These are phyloP conservation scores for Osmoderma eremita DNA, from an alignment of 2,888 invertebrate genomes.

Conservation along the genomic window DNA sequence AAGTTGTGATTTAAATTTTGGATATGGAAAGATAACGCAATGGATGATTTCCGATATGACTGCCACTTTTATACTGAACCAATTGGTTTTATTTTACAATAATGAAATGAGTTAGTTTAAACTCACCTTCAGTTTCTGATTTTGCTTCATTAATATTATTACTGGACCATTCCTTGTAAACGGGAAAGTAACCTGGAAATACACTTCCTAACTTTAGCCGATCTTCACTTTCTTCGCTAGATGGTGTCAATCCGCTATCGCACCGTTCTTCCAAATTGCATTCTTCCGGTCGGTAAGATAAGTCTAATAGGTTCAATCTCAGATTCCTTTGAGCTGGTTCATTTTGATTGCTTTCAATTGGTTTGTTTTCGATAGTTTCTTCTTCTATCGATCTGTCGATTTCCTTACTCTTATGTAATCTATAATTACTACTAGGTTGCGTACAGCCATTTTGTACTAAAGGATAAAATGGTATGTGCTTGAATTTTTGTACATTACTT, in stretches of 20 bases:
- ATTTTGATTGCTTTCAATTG: neutral
- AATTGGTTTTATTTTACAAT: too few relatives aligned
- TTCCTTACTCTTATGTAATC: slow-evolving; percentile 14
- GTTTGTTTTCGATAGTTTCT: slow-evolving; percentile 4
- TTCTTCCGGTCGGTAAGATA: slow-evolving; percentile 4
- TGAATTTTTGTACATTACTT: slow-evolving; percentile 14
- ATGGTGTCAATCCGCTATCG: slow-evolving; percentile 14
- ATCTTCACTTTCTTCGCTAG: slow-evolving; percentile 15
- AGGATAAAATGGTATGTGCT: slow-evolving; percentile 15
- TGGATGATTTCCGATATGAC: too few relatives aligned
- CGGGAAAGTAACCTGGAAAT: slow-evolving; percentile 18
- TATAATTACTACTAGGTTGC: slow-evolving; percentile 16
- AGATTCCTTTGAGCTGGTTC: neutral
- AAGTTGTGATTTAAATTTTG: too few relatives aligned
- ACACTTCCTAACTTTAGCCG: neutral
- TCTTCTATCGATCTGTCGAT: slow-evolving; percentile 20
- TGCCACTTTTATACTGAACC: too few relatives aligned
- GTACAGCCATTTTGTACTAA: slow-evolving; percentile 24
- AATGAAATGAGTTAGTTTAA: too few relatives aligned
- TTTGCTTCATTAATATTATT: neutral
- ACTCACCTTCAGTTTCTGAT: slow-evolving; percentile 9
- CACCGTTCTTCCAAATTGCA: slow-evolving; percentile 9
- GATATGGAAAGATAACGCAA: too few relatives aligned
- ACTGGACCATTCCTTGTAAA: slow-evolving; percentile 24
- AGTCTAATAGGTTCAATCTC: neutral